Evolutionary conservation across 2,888 invertebrate genomes (phyloP), one percentile per base, ranked within the genome.

Genomic region (Chalcosyrphus nemorum): DNA sequence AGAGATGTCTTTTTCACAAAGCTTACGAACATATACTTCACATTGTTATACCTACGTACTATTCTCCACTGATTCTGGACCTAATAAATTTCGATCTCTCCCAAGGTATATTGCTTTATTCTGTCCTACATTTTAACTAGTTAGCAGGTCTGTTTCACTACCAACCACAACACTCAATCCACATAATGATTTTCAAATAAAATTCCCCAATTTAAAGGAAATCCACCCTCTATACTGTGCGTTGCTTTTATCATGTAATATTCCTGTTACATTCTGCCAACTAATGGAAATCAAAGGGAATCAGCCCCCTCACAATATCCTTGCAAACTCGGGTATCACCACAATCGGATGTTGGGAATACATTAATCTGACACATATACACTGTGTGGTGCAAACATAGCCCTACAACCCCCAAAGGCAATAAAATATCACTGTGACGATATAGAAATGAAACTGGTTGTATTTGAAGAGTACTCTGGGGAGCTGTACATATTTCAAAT

Each of bases 381-480:
- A 32, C 1, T 32, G 19, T 52, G 19, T 21, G 11, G 27, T 59
- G 15, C 27, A 43, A 59, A 43, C 41, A 27, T 27, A 27, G 24
- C 59, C 27, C 27, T 43, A 7, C 13, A 29, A 52, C 38, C 27
- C 66, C 27, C 29, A 1, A 9, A 29, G 43, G 41, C 54, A 43
- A 29, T 68, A 47, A 54, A 68, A 41, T 54, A 54, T 68, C 43
- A 68, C 54, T 68, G 27, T 41, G 59, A 68, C 54, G 41, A 41
- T 68, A 29, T 54, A 29, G 41, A 54, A 27, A 66, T 43, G 27
- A 29, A 54, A 54, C 27, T 29, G 66, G 41, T 54, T 54, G n/a
- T 17, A 68, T 68, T 27, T 54, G 54, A 29, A 68, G 19, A 54
- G 41, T 29, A 68, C 66, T 54, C 66, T 19, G 1, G 66, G 66